Evolutionary conservation across 2,797 vertebrate genomes (phyloP), one percentile per base, ranked within the genome.

Genomic region (Hephaestus fuliginosus): DNA sequence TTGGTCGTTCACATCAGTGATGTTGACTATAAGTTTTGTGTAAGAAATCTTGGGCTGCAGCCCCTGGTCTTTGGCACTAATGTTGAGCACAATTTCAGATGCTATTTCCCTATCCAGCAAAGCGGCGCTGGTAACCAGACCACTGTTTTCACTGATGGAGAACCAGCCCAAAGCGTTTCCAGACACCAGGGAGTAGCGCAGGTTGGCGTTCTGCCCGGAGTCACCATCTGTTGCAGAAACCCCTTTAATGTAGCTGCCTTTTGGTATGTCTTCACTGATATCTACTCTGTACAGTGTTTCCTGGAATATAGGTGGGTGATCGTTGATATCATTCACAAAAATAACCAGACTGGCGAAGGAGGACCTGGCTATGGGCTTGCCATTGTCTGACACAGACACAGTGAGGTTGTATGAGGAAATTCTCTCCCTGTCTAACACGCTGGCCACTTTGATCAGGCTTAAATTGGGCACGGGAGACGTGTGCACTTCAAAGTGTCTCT

Each of bases 391-490:
- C 78, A 99, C 98, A 0, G 97, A 98, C 53, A 99, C 98, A 0
- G 98, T 99, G 25, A 99, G 95, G 92, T 99, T 99, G 85, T 99
- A 99, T 0, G 98, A 97, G 0, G 98, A 97, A 79, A 99, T 98
- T 44, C 98, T 96, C 84, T 99, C 98, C 3, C 98, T 93, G 93
- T 99, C 98, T 72, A 99, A 89, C 6, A 98, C 95, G 0, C 98
- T 98, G 12, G 98, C 98, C 74, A 99, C 98, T 93, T 99, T 99
- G 85, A 99, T 98, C 49, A 99, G 95, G 87, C 98, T 99, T 53
- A 99, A 92, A 88, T 99, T 98, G 28, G 98, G 98, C 74, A 99
- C 98, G 1, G 97, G 96, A 46, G 97, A 98, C n/a, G 96, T 95
- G 90, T 99, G 98, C 44, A 99, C 98, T 84, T 98, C 97, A 46